Base-by-base conservation (phyloP, 2,888 invertebrate species). In the Pseudanteris insignis region DNA sequence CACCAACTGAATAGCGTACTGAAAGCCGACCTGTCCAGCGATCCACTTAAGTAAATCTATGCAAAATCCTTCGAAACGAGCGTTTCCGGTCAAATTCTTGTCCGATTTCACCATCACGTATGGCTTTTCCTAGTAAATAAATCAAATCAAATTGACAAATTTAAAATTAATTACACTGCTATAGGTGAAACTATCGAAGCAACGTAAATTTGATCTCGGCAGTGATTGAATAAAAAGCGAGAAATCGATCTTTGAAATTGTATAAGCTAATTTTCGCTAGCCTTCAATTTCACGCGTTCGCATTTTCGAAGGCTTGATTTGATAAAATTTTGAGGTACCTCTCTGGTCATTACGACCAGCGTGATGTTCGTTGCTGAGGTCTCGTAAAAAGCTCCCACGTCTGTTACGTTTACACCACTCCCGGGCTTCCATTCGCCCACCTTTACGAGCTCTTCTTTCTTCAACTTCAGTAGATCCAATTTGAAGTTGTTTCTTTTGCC, bases 311-410 rank as follows among this genome's bases (percentile, higher is more conserved):
- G n/a, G n/a, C n/a, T n/a, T n/a, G n/a, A n/a, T n/a, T n/a, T n/a
- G n/a, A n/a, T n/a, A 40, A 40, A 24, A 38, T 9, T 12, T 11
- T 1, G 11, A 46, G 64, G 65, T 78, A 93, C 94, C 87, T 92
- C 90, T 73, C 91, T 86, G 24, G 94, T 94, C 81, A 94, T 93
- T n/a, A 94, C 92, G 41, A 92, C 87, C 2, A 94, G 84, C 0
- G 94, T 94, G 12, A 94, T 91, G 81, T 94, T 94, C 0, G 91
- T 89, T 0, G 88, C 86, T 25, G 89, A 88, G 34, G 89, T 89
- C 67, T 93, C 89, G 77, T 88, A 91, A 77, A 94, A 95, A 1
- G 93, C 93, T 0, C 88, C 89, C 0, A 90, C 88, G 78, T 94
- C 92, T 0, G 93, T 92, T 64, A 94, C 86, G 72, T 89, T 89